Evolutionary conservation across 2,888 invertebrate genomes (phyloP).

Genomic region (Ceriagrion tenellum): DNA sequence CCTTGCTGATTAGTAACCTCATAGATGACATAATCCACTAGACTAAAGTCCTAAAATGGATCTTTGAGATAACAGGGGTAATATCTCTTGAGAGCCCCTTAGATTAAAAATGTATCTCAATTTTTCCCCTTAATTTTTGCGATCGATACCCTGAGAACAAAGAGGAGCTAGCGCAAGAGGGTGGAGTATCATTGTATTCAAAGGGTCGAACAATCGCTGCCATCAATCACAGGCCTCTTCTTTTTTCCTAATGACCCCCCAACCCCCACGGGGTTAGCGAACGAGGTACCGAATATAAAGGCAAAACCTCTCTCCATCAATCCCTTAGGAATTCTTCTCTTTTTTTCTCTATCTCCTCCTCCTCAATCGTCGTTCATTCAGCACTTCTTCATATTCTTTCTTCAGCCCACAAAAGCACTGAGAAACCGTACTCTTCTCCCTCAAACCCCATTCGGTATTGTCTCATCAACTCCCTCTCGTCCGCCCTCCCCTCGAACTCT

Average conservation of each 20-base stretch:
- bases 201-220: conserved; percentile 6
- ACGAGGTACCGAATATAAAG: background rate
- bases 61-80: background rate
- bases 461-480: background rate
- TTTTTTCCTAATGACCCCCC: conserved; percentile 15
- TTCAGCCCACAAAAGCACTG: background rate
- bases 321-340: background rate
- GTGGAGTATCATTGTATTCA: background rate
- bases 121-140: background rate
- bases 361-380: background rate
- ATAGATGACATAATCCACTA: too few species aligned
- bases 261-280: background rate
- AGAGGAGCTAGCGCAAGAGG: background rate
- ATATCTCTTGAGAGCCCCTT: background rate
- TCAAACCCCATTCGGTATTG: background rate
- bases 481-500: background rate
- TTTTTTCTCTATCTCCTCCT: background rate
- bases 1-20: too few species aligned
- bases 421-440: background rate
- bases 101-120: background rate
- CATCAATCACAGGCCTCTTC: background rate
- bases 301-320: background rate
- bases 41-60: background rate
- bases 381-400: background rate
- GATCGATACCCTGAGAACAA: background rate